Evolutionary conservation across 2,113 vertebrate species (phyloP), one percentile per base, ranked within the genome.

Genomic region (Mixornis gularis): DNA sequence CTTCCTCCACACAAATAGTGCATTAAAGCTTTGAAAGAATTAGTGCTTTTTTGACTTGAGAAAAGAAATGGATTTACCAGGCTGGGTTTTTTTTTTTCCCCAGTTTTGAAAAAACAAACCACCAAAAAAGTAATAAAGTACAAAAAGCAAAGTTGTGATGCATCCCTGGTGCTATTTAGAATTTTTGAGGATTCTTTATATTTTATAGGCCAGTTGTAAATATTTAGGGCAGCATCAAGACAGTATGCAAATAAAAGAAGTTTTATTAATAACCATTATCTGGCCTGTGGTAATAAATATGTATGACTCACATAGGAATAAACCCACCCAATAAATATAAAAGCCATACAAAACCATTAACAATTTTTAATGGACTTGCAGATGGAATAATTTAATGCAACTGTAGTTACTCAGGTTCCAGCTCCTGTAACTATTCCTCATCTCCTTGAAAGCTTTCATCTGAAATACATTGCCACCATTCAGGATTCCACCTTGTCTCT

Each of bases 261-360:
- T 96, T 96, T 95, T 94, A 96, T 96, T 95, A 95, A 96, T 95
- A 95, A 89, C 77, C 81, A 87, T 95, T 94, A 93, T 95, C 85
- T 92, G 87, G 89, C 80, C 79, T 86, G 22, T 64, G 71, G 74
- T 92, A 82, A 93, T 96, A 96, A 94, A 94, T 96, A 94, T 87
- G 82, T 85, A 92, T 91, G 95, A 82, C 81, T 95, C 82, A 59
- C 81, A 56, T 22, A 92, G 87, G 94, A 94, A 79, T 87, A 89
- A 95, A 94, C 91, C 79, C 85, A 83, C 94, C 95, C 89, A 68
- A 93, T 94, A 93, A 96, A 92, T 91, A 95, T 77, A 89, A 92
- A 89, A 94, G 74, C 89, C 81, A 77, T 94, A 89, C 85, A 93
- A 87, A 96, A 34, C 94, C 89, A 95, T 94, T 92, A 92, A 93